These are phyloP conservation scores for Agrochola macilenta DNA, from an alignment of 2,888 invertebrate genomes.

Conservation along the genomic window DNA sequence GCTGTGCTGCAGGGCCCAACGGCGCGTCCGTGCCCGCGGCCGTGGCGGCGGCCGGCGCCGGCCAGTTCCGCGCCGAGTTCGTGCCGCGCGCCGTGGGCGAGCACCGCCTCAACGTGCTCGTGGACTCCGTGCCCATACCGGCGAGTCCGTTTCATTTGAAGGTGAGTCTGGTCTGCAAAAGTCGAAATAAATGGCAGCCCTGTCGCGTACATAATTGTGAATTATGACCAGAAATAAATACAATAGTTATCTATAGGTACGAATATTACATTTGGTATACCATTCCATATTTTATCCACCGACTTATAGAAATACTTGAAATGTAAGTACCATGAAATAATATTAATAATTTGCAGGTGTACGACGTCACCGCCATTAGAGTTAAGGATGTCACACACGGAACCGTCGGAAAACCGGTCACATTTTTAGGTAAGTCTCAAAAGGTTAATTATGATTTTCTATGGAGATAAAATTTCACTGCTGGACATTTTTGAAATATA, in stretches of 20 bases:
- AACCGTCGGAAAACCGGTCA: conserved; percentile 97
- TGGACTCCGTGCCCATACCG: conserved; percentile 95
- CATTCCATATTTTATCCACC: too few species aligned
- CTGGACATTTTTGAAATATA: neutral
- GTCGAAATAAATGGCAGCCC: neutral
- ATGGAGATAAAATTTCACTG: neutral
- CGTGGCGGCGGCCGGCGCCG: conserved; percentile 95
- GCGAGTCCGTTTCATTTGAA: conserved; percentile 98
- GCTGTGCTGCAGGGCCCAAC: conserved; percentile 94
- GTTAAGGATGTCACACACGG: conserved; percentile 97
- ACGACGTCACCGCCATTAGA: conserved; percentile 98
- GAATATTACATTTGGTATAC: too few species aligned
- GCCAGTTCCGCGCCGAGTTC: conserved; percentile 97
- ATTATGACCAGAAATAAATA: too few species aligned
- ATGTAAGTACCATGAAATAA: too few species aligned
- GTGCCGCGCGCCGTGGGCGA: conserved; percentile 97
- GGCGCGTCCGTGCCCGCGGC: conserved; percentile 97
- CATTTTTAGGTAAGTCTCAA: conserved; percentile 93
- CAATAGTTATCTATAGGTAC: too few species aligned
- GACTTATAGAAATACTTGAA: too few species aligned
- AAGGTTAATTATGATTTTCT: neutral
- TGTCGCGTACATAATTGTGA: too few species aligned
- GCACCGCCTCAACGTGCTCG: conserved; percentile 96
- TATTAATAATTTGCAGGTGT: conserved; percentile 90
- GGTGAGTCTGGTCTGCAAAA: conserved; percentile 77